Conservation (phyloP, 2,797 vertebrate species). For the Leptatherina wallacei region DNA sequence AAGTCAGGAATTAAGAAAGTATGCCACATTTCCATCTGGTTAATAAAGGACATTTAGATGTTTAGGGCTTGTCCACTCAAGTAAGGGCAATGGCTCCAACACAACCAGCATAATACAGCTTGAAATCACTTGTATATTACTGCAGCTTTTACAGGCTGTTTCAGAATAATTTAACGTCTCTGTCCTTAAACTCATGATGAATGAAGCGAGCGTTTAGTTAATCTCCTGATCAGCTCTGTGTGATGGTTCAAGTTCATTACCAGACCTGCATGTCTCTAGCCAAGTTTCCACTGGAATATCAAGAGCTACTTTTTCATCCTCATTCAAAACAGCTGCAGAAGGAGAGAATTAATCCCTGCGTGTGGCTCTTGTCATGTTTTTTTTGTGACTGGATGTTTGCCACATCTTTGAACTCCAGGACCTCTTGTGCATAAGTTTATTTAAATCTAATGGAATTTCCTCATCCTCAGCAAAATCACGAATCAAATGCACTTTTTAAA, state of each 20-base stretch:
- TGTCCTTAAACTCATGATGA: conserved; percentile 22
- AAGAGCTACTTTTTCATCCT: conserved; percentile 25
- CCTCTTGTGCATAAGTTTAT: conserved; percentile 1
- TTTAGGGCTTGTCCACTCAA: conserved; percentile 7
- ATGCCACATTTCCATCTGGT: conserved; percentile 2
- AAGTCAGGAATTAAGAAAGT: conserved; percentile 11
- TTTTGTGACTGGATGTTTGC: neutral
- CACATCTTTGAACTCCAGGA: neutral
- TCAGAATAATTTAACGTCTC: neutral
- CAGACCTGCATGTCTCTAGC: conserved; percentile 12
- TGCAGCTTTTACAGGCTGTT: neutral
- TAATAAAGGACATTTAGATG: conserved; percentile 9
- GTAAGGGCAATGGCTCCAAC: neutral
- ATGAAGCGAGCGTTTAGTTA: conserved; percentile 42
- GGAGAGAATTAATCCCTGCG: neutral
- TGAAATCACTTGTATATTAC: conserved; percentile 10
- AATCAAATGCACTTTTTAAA: conserved; percentile 26
- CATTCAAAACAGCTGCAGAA: conserved; percentile 23
- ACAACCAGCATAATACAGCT: neutral
- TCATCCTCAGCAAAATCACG: neutral
- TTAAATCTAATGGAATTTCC: conserved; percentile 2
- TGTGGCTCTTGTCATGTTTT: conserved; percentile 17
- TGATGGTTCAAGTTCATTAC: conserved; percentile 57
- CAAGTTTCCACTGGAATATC: conserved; percentile 46
- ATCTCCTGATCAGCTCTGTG: conserved; percentile 53